Evolutionary conservation across 1,140 invertebrate genomes (phyloP).

Genomic region (Octopus bimaculoides): DNA sequence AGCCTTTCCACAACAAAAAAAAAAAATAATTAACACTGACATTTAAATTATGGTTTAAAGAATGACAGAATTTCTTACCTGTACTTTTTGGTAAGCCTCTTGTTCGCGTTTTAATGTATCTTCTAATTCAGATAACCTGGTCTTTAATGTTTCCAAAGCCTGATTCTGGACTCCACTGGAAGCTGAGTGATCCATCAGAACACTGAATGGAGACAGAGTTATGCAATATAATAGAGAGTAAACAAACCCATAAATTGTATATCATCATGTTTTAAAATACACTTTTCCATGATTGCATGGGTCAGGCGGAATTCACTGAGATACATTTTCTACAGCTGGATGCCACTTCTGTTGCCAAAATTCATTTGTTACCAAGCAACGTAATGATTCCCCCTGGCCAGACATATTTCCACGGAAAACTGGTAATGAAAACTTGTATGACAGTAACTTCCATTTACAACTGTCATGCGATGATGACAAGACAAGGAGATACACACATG

Average conservation of each 20-base stretch:
- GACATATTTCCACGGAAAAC: too few relatives aligned
- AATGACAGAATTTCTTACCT: slow-evolving; percentile 34
- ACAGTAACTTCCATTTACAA: too few relatives aligned
- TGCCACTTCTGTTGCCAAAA: too few relatives aligned
- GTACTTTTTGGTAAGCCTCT: slow-evolving; percentile 45
- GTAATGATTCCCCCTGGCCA: too few relatives aligned
- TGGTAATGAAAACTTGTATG: too few relatives aligned
- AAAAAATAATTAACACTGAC: background rate
- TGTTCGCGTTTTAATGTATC: slow-evolving; percentile 48
- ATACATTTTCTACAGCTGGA: too few relatives aligned
- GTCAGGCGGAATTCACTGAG: too few relatives aligned
- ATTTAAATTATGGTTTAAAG: background rate
- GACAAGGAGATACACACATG: too few relatives aligned
- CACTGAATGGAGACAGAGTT: slow-evolving; percentile 37
- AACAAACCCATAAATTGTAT: too few relatives aligned
- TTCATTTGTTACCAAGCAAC: too few relatives aligned
- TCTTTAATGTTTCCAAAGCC: slow-evolving; percentile 56
- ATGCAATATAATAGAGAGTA: too few relatives aligned
- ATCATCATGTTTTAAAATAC: background rate
- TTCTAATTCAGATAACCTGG: slow-evolving; percentile 54
- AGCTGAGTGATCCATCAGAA: slow-evolving; percentile 57
- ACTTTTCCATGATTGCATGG: background rate
- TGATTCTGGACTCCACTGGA: slow-evolving; percentile 59
- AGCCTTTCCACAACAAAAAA: background rate
- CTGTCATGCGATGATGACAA: too few relatives aligned